Evolutionary conservation across 2,888 invertebrate species (phyloP).

Genomic region (Ernsta delagoae): DNA sequence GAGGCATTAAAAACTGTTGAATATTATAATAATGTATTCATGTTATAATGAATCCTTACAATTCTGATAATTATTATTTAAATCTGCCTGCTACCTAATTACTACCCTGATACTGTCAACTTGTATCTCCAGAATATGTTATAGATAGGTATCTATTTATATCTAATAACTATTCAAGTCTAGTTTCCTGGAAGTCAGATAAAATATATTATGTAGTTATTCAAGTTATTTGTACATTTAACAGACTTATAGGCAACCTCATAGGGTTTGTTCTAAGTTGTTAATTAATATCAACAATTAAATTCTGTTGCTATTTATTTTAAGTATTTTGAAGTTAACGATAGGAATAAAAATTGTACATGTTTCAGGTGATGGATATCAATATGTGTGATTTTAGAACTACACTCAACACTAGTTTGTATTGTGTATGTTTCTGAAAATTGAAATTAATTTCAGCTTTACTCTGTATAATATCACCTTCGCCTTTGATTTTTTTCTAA

Average conservation of each 20-base stretch:
- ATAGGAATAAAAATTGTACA: neutral
- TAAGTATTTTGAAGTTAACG: neutral
- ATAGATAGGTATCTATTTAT: neutral
- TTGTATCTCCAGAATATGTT: neutral
- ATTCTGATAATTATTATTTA: too few relatives aligned
- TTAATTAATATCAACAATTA: neutral
- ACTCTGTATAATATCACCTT: too few relatives aligned
- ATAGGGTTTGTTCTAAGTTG: neutral
- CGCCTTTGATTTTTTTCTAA: too few relatives aligned
- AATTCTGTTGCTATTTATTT: neutral
- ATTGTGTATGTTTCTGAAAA: too few relatives aligned
- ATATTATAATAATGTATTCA: too few relatives aligned
- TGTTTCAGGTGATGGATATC: conserved; percentile 72
- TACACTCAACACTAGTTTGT: too few relatives aligned
- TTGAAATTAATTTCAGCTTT: too few relatives aligned
- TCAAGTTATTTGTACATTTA: neutral
- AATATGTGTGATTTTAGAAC: conserved; percentile 66
- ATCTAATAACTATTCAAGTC: neutral
- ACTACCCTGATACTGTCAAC: neutral
- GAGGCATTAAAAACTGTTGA: too few relatives aligned
- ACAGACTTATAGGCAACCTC: too few relatives aligned
- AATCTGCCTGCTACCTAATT: too few relatives aligned
- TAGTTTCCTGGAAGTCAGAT: conserved; percentile 19
- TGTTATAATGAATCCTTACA: too few relatives aligned
- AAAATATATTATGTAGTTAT: neutral